Evolutionary conservation across 2,113 vertebrate species (phyloP).

Genomic region (Nycticorax nycticorax): DNA sequence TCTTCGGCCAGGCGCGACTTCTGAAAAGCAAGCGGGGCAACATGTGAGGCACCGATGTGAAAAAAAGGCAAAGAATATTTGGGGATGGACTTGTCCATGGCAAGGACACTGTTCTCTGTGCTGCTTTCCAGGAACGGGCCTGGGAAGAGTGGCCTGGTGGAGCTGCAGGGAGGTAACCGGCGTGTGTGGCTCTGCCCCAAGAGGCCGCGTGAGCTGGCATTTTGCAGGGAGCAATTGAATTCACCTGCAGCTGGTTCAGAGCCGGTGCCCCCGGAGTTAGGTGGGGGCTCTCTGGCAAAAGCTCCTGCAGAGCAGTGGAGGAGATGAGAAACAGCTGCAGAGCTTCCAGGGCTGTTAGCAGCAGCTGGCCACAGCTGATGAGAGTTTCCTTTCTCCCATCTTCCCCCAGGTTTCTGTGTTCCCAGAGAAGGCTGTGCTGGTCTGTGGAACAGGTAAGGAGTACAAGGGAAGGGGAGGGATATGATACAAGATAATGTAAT

Average conservation of each 20-base stretch:
- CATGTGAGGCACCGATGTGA: fast-evolving
- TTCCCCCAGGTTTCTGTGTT: not conserved
- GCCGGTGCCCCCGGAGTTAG: fast-evolving
- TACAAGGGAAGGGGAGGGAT: not conserved
- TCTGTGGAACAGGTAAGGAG: not conserved
- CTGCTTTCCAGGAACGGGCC: not conserved
- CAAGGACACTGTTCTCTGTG: fast-evolving
- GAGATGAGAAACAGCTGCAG: not conserved
- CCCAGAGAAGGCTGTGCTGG: not conserved
- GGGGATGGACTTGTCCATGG: too few species aligned
- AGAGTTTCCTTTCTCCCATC: not conserved
- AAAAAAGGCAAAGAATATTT: not conserved
- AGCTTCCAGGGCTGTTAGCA: not conserved
- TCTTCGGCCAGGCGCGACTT: not conserved
- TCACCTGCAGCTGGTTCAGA: not conserved
- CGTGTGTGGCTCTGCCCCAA: not conserved
- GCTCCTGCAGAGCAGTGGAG: not conserved
- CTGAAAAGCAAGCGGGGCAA: not conserved
- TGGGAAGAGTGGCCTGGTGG: not conserved
- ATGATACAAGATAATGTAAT: fast-evolving
- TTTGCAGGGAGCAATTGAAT: not conserved
- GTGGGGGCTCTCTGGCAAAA: not conserved
- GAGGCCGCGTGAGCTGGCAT: not conserved
- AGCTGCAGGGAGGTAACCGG: fast-evolving
- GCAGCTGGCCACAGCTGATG: not conserved